Conservation (phyloP, 2,888 invertebrate genomes). For the Amblyteles armatorius region DNA sequence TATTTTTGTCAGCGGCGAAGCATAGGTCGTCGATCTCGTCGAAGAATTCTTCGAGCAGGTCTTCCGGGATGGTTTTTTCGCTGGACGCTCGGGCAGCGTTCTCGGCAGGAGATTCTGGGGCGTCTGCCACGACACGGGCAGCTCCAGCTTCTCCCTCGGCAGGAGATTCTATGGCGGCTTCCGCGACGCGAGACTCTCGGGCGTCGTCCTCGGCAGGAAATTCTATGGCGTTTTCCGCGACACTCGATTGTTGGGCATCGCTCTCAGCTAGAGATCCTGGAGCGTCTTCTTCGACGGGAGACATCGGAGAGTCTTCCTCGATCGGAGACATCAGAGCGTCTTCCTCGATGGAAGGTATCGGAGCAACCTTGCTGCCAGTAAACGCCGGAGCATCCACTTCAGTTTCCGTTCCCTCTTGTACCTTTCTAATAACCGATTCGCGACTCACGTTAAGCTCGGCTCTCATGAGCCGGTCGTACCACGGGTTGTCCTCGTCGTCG, state of each 20-base stretch:
- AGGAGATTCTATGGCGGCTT: background rate
- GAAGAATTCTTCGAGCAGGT: background rate
- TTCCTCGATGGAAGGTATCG: background rate
- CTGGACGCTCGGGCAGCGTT: background rate
- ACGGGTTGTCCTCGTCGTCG: slow-evolving; percentile 68
- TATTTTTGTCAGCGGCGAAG: background rate
- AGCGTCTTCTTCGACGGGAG: background rate
- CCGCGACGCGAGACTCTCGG: background rate
- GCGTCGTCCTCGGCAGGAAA: background rate
- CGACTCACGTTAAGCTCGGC: slow-evolving; percentile 72
- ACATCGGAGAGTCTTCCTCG: background rate
- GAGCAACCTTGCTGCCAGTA: background rate
- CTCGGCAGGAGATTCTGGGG: background rate
- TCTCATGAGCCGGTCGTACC: slow-evolving; percentile 73
- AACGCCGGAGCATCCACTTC: background rate
- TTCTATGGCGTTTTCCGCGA: background rate
- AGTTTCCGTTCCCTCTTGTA: background rate
- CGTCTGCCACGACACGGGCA: background rate
- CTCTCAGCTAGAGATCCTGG: background rate
- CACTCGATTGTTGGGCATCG: background rate
- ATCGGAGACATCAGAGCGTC: slow-evolving; percentile 10
- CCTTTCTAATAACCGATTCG: slow-evolving; percentile 20
- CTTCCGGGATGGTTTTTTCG: background rate
- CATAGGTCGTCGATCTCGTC: slow-evolving; percentile 27
- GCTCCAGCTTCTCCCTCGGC: background rate